These are phyloP conservation scores for Luperina testacea DNA, from an alignment of 2,888 invertebrate genomes.

Conservation along the genomic window DNA sequence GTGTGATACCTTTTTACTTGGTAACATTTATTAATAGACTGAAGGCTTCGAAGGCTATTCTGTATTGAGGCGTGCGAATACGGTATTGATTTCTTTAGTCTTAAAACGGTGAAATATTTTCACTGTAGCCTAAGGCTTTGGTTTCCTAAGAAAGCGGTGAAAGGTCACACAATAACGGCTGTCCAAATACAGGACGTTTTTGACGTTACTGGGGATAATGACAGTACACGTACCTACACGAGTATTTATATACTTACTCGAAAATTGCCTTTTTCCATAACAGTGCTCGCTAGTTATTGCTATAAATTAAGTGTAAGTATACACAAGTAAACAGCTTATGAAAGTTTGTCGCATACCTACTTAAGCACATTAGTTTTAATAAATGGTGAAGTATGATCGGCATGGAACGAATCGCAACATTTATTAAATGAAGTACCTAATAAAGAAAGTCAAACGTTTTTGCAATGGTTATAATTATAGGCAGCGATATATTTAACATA, in stretches of 20 bases:
- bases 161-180: not conserved
- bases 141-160: not conserved
- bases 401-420: not conserved
- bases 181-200: not conserved
- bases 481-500: not conserved
- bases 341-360: not conserved
- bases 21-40: constrained; percentile 17
- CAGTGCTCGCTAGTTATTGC: not conserved
- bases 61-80: constrained; percentile 8
- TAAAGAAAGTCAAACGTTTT: not conserved
- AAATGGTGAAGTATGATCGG: not conserved
- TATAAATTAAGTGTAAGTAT: not conserved
- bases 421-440: not conserved
- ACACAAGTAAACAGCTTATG: not conserved
- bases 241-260: not conserved
- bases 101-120: not conserved
- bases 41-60: constrained; percentile 19
- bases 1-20: constrained; percentile 8
- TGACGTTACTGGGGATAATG: not conserved
- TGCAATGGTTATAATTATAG: not conserved
- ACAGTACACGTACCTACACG: not conserved
- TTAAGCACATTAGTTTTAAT: not conserved
- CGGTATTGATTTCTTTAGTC: constrained; percentile 6
- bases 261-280: not conserved
- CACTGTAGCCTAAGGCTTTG: not conserved